These are phyloP conservation scores for Phataginus tricuspis DNA, from an alignment of 2,797 vertebrate species.

Conservation along the genomic window DNA sequence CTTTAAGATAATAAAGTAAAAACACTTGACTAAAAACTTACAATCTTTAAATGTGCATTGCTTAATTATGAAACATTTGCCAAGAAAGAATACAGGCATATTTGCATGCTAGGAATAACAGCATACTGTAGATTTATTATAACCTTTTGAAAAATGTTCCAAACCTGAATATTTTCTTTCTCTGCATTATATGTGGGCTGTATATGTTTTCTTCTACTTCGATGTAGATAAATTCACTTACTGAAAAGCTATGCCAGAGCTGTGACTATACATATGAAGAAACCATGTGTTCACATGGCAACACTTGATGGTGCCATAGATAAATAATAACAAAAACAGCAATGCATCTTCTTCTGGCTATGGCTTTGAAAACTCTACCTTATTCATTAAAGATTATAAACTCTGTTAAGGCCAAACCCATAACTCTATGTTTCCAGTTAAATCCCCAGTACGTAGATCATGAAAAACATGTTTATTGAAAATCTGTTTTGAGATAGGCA, in stretches of 20 bases:
- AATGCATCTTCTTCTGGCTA: not conserved
- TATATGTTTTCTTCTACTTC: not conserved
- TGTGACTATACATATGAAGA: not conserved
- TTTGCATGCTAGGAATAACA: not conserved
- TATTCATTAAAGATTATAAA: not conserved
- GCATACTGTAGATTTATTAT: not conserved
- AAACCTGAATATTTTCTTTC: not conserved
- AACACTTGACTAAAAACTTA: not conserved
- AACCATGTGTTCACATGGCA: not conserved
- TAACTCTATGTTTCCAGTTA: not conserved
- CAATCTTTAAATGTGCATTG: not conserved
- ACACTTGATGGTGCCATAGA: not conserved
- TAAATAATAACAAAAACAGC: not conserved
- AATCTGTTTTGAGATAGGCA: not conserved
- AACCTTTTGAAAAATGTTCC: not conserved
- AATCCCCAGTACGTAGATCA: not conserved
- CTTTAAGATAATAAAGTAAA: constrained; percentile 14
- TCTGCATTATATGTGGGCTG: not conserved
- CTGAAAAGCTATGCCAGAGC: not conserved
- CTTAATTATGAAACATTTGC: not conserved
- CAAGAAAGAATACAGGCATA: not conserved
- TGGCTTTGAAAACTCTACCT: not conserved
- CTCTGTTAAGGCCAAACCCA: not conserved
- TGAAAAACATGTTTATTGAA: not conserved
- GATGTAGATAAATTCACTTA: not conserved